Evolutionary conservation across 2,888 invertebrate species (phyloP), one percentile per base, ranked within the genome.

Genomic region (Tricholauxania praeusta): DNA sequence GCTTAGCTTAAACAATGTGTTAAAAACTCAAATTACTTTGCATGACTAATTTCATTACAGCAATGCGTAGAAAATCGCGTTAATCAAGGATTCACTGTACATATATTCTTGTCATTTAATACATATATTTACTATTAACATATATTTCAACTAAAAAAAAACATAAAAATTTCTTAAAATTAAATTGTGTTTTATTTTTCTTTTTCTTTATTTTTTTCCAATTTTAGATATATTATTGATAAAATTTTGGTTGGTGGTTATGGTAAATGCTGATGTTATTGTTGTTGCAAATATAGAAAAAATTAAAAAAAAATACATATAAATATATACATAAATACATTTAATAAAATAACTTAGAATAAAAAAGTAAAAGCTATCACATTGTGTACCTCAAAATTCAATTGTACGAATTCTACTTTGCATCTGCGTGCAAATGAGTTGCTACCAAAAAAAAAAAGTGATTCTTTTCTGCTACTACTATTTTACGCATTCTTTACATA

Each of bases 171-270:
- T 70, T 59, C 55, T 72, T 70, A 73, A 73, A 71, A 69, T 76
- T 32, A 76, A 60, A 70, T 72, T 63, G 28, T 74, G 72, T 75
- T 76, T 70, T 74, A 68, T 72, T 67, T 83, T 79, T 79, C 80
- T 78, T 80, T 80, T 73, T 82, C 80, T 82, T 73, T 80, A 76
- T 82, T 75, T 84, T 83, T 83, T 82, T 84, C 84, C 84, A 84
- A 85, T 84, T 82, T 82, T 84, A 84, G 83, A 85, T 78, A 78
- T 74, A 73, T 76, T 77, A 77, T 82, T 84, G 81, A 80, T 83
- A 82, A 78, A 72, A 82, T 82, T 84, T 82, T 82, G 83, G 77
- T 84, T 85, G 83, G 83, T 84, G 84, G 84, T 85, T 84, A 83
- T 84, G 85, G 85, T 84, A 79, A 81, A 82, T 79, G 84, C 83